phyloP scores from a whole-genome alignment of 2,888 invertebrate species.

The Euplagia quadripunctaria region DNA sequence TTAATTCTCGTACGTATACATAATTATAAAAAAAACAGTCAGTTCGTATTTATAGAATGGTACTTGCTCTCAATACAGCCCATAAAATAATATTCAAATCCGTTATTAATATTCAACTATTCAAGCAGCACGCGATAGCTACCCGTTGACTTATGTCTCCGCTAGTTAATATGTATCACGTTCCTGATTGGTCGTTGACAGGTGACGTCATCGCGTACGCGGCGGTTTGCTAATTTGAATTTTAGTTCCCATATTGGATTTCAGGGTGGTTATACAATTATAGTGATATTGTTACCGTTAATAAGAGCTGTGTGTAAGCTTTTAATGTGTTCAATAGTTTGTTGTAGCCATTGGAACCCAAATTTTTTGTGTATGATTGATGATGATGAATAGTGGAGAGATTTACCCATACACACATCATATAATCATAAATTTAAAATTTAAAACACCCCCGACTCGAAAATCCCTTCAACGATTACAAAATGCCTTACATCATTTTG shows the following conservation, averaged over 20 bases:
- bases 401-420: too few species aligned
- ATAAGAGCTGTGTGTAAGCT: too few species aligned
- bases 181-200: constrained; percentile 66
- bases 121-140: constrained; percentile 49
- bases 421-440: too few species aligned
- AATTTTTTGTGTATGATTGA: too few species aligned
- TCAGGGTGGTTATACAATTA: not conserved
- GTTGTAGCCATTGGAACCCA: too few species aligned
- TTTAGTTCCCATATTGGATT: constrained; percentile 40
- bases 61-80: constrained; percentile 11
- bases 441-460: too few species aligned
- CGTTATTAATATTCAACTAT: constrained; percentile 53
- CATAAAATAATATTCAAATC: constrained; percentile 31
- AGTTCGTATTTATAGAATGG: constrained; percentile 3
- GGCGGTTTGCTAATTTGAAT: constrained; percentile 39
- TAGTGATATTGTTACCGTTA: too few species aligned
- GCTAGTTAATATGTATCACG: constrained; percentile 72
- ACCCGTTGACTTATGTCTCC: constrained; percentile 51
- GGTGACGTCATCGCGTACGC: constrained; percentile 68
- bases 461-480: too few species aligned
- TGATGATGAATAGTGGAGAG: too few species aligned
- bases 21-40: not conserved
- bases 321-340: too few species aligned
- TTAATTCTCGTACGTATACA: too few species aligned
- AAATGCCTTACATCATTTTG: too few species aligned